Evolutionary conservation across 2,797 vertebrate species (phyloP), one percentile per base, ranked within the genome.

Genomic region (Bradypus variegatus): DNA sequence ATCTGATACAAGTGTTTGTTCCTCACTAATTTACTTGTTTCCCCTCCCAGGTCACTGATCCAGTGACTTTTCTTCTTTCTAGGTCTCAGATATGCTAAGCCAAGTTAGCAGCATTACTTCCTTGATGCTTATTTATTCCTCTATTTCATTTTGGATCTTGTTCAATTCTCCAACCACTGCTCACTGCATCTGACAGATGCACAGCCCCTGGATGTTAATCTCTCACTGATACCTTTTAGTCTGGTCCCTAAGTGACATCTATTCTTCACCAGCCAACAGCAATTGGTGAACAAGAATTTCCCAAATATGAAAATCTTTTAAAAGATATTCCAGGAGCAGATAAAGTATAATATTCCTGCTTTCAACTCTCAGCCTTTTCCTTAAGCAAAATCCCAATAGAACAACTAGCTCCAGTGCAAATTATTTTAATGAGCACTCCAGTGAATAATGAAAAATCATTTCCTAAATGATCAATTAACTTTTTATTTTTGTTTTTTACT

Each of bases 371-470:
- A 87, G 15, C 2, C 38, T 91, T 67, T 86, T 89, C 45, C 72
- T 89, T 87, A 83, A 83, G 76, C 73, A 90, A 85, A 88, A 36
- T 11, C 4, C 53, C 36, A 88, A 33, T 0, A 84, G 8, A 23
- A 45, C 23, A 85, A 77, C 62, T 58, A 72, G 78, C 50, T 75
- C 87, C 15, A n/a, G 13, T 62, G 21, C 50, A 92, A 88, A 79
- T 87, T 86, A 91, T 84, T 82, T 81, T 80, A 84, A 27, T 72
- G 3, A 92, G 62, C 36, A 87, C 55, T 89, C 70, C 21, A 88
- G n/a, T 50, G 12, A 76, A 67, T 41, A 50, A 8, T 62, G 60
- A 62, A 76, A 76, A 76, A 93, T 53, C 85, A 77, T 90, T 91
- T 76, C 69, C n/a, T 41, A 82, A 92, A n/a, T 29, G 8, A 80